These are phyloP conservation scores for Morone chrysops DNA, from an alignment of 2,113 vertebrate genomes.

Conservation along the genomic window DNA sequence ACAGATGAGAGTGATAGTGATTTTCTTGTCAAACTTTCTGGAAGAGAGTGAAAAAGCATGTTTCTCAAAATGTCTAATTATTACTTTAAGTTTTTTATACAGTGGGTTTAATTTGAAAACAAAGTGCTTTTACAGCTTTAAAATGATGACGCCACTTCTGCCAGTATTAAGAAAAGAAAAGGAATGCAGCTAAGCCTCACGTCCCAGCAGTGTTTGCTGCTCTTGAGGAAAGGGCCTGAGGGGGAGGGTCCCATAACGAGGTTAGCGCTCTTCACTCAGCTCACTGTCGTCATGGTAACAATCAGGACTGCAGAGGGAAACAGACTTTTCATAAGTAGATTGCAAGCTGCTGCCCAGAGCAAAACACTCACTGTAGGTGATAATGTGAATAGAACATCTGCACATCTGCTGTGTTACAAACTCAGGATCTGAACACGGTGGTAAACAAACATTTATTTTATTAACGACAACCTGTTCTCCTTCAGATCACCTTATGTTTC, in stretches of 20 bases:
- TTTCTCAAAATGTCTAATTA: too few relatives aligned
- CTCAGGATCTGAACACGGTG: not conserved
- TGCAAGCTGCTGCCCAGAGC: slow-evolving; percentile 30
- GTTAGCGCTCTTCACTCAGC: slow-evolving; percentile 38
- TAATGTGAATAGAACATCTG: slow-evolving; percentile 10
- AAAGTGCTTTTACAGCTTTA: not conserved
- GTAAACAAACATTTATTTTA: not conserved
- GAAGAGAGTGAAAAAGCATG: too few relatives aligned
- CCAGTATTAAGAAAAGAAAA: not conserved
- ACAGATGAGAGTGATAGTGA: too few relatives aligned
- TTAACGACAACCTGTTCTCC: not conserved
- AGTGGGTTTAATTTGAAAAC: not conserved
- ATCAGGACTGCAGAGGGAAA: slow-evolving; percentile 51
- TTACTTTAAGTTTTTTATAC: not conserved
- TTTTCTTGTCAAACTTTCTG: too few relatives aligned
- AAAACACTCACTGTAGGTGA: slow-evolving; percentile 13
- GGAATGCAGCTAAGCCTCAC: not conserved
- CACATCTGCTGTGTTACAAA: not conserved
- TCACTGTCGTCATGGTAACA: slow-evolving; percentile 68
- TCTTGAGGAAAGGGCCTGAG: slow-evolving; percentile 41
- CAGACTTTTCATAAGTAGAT: slow-evolving; percentile 55
- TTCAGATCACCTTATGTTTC: not conserved
- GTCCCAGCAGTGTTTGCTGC: slow-evolving; percentile 36
- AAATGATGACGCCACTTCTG: not conserved
- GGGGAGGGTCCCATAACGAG: slow-evolving; percentile 60